phyloP scores from a whole-genome alignment of 2,888 invertebrate species.

The Tinea pellionella region DNA sequence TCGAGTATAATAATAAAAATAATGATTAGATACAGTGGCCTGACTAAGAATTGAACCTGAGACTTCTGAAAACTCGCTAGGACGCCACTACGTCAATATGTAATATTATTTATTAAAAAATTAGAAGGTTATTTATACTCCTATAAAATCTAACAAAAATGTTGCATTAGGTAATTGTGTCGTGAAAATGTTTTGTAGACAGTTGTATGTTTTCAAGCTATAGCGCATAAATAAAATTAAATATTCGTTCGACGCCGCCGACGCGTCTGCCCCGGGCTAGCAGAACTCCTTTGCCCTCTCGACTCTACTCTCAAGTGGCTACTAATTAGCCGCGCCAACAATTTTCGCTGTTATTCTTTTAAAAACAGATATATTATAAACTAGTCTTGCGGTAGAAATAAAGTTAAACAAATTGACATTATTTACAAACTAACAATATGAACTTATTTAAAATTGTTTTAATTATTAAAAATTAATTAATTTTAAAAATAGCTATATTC shows the following conservation, averaged over 20 bases:
- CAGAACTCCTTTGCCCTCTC: background rate
- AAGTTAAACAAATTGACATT: background rate
- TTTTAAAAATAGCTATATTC: too few relatives aligned
- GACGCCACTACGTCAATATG: too few relatives aligned
- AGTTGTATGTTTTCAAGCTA: conserved; percentile 38
- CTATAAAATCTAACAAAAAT: background rate
- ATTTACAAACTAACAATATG: too few relatives aligned
- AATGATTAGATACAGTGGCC: too few relatives aligned
- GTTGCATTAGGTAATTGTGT: background rate
- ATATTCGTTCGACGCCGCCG: conserved; percentile 47
- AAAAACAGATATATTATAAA: background rate
- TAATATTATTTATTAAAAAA: too few relatives aligned
- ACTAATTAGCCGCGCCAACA: conserved; percentile 33
- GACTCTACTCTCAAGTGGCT: conserved; percentile 28
- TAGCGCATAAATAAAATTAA: conserved; percentile 56
- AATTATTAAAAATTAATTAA: too few relatives aligned
- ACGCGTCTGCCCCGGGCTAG: conserved; percentile 31
- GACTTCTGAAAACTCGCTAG: too few relatives aligned
- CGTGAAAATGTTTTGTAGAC: background rate
- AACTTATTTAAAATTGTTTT: too few relatives aligned
- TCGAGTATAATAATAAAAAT: background rate
- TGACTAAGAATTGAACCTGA: too few relatives aligned
- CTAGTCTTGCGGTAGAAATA: too few relatives aligned
- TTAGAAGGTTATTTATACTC: too few relatives aligned
- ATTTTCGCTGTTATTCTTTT: background rate